These are phyloP conservation scores for Ciconia boyciana DNA, from an alignment of 2,113 vertebrate genomes.

Conservation along the genomic window DNA sequence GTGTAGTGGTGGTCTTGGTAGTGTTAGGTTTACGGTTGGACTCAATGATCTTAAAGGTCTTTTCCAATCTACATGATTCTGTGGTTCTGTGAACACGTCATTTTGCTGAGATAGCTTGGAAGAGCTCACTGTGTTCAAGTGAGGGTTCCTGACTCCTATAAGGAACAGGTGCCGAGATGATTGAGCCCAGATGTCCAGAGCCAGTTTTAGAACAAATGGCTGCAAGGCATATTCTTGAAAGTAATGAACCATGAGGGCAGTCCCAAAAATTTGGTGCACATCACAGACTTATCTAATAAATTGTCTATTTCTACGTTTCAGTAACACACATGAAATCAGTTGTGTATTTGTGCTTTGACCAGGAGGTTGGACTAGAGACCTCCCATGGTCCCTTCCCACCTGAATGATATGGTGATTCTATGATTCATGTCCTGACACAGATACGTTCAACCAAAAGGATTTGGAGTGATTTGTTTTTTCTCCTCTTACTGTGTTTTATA, in stretches of 20 bases:
- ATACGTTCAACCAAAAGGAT: not conserved
- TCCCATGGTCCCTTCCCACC: not conserved
- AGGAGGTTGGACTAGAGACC: not conserved
- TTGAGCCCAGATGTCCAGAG: not conserved
- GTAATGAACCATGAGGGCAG: not conserved
- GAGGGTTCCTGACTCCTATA: not conserved
- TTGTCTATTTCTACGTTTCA: not conserved
- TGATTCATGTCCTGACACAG: not conserved
- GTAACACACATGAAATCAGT: not conserved
- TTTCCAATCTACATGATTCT: too few species aligned
- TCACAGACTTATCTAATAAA: not conserved
- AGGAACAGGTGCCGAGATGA: not conserved
- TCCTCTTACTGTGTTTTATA: not conserved
- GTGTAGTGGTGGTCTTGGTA: too few species aligned
- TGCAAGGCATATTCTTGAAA: not conserved
- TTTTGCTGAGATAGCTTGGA: too few species aligned
- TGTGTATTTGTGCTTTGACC: not conserved
- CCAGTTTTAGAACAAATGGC: not conserved
- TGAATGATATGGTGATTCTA: not conserved
- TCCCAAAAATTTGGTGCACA: not conserved
- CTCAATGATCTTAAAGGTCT: too few species aligned
- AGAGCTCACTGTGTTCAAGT: too few species aligned
- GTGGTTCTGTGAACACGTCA: too few species aligned
- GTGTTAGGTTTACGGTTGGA: too few species aligned
- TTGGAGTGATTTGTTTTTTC: not conserved